Evolutionary conservation across 2,888 invertebrate species (phyloP), one percentile per base, ranked within the genome.

Genomic region (Onthophagus sagittarius): DNA sequence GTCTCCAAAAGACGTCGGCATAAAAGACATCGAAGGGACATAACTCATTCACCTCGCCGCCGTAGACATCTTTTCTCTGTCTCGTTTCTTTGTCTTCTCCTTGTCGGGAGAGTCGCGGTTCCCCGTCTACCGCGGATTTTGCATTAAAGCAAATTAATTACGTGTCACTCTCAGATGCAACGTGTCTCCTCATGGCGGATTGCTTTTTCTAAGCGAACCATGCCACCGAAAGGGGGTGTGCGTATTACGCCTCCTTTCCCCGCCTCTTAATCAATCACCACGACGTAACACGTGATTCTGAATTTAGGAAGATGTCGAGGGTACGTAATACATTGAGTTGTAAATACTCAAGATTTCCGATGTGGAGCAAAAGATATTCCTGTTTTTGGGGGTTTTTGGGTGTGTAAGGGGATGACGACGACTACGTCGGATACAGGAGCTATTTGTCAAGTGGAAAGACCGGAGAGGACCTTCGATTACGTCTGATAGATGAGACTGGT

Each of bases 371-470:
- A 23, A 23, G 23, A 23, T 23, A 23, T 23, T 23, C 23, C 3
- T 23, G 23, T 23, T 23, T 23, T 23, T 23, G 9, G 39, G 39
- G 39, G 39, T 9, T 9, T 53, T 53, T 11, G 7, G 7, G 39
- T 53, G 11, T 7, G 9, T 9, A 53, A 53, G 11, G 39, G 39
- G 11, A 53, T 11, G 39, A 9, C 11, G 23, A 62, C 76, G 23
- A 7, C 62, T 39, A 70, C 39, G 39, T 53, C 39, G 39, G 39
- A 53, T 33, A 62, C 62, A 62, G 15, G 70, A 76, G 78, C 81
- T 79, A 82, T 82, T 81, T 81, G 81, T 82, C 81, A 81, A 80
- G 80, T 79, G 80, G 79, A 78, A 80, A 78, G 77, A 5, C 39
- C 39, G 13, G 76, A 78, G 77, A 76, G 78, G 78, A 77, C 78